A percentile compares a stretch with the other conserved stretches of the same genome.
Evolutionary conservation across 2,888 invertebrate species (phyloP).

Genomic region (Cyclophora punctaria): DNA sequence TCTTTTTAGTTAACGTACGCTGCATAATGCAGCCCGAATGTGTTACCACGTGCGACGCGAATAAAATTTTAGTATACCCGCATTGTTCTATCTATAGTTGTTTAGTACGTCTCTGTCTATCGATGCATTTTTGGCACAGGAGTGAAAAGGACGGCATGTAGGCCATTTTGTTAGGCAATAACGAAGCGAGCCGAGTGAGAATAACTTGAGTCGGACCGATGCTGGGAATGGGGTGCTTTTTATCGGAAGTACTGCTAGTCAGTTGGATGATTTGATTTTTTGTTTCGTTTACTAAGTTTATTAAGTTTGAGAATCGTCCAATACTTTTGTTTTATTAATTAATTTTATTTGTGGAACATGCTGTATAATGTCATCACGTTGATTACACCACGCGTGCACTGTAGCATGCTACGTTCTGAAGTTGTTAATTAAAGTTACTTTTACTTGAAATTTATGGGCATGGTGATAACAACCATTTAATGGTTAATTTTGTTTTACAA

Average conservation of each 20-base stretch:
- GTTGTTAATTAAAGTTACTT: no score
- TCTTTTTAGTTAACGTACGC: slow-evolving; percentile 71
- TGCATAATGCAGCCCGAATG: slow-evolving; percentile 65
- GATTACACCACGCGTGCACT: no score
- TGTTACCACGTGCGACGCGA: slow-evolving; percentile 64
- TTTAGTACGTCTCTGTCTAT: background rate
- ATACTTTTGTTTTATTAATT: background rate
- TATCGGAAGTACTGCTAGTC: slow-evolving; percentile 27
- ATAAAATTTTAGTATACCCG: slow-evolving; percentile 71
- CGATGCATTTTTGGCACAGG: slow-evolving; percentile 32
- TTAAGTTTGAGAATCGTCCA: background rate
- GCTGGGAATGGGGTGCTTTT: slow-evolving; percentile 48
- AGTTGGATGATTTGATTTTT: slow-evolving; percentile 30
- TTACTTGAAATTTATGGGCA: no score
- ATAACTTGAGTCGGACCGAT: slow-evolving; percentile 49
- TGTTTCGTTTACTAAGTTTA: slow-evolving; percentile 32
- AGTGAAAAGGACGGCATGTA: slow-evolving; percentile 40
- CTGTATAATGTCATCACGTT: no score
- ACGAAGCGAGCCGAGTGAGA: slow-evolving; percentile 49
- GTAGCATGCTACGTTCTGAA: no score
- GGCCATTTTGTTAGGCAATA: slow-evolving; percentile 58
- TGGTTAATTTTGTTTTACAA: no score
- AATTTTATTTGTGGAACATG: background rate
- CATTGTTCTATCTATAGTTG: slow-evolving; percentile 49
- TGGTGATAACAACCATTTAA: no score